These are phyloP conservation scores for Hippocampus guttulatus DNA, from an alignment of 2,113 vertebrate species.

Conservation along the genomic window DNA sequence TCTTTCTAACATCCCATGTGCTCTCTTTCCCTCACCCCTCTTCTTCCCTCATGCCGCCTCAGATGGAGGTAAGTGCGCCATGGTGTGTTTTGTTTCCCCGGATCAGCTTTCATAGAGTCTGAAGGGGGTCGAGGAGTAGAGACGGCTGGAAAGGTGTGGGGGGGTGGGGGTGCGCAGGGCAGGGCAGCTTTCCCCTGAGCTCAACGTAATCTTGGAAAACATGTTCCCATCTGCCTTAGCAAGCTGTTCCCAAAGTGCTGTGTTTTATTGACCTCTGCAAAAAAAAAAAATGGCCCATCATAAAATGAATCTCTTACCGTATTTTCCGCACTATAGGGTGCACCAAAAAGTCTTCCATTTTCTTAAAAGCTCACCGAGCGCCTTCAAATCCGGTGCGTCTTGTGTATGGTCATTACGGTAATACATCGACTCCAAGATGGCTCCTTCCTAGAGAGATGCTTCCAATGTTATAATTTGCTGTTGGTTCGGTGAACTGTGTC, in stretches of 20 bases:
- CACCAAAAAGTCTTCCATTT: too few species aligned
- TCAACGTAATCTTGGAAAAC: conserved; percentile 64
- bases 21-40: conserved; percentile 49
- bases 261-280: conserved; percentile 54
- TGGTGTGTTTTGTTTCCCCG: conserved; percentile 49
- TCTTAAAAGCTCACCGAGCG: too few species aligned
- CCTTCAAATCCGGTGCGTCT: too few species aligned
- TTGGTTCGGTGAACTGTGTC: too few species aligned
- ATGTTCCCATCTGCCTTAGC: conserved; percentile 67
- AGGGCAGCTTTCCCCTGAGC: conserved; percentile 62
- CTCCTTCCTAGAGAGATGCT: too few species aligned
- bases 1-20: conserved; percentile 66
- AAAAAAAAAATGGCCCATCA: conserved; percentile 41
- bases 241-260: conserved; percentile 58
- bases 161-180: neutral
- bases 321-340: too few species aligned
- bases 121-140: conserved; percentile 34
- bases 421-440: too few species aligned
- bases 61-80: conserved; percentile 77
- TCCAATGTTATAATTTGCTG: too few species aligned
- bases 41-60: conserved; percentile 57
- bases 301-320: conserved; percentile 33
- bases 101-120: conserved; percentile 64
- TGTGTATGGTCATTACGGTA: too few species aligned
- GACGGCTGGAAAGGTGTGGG: conserved; percentile 18